Conservation (phyloP, 1,140 invertebrate genomes). For the Bicyclus anynana region DNA sequence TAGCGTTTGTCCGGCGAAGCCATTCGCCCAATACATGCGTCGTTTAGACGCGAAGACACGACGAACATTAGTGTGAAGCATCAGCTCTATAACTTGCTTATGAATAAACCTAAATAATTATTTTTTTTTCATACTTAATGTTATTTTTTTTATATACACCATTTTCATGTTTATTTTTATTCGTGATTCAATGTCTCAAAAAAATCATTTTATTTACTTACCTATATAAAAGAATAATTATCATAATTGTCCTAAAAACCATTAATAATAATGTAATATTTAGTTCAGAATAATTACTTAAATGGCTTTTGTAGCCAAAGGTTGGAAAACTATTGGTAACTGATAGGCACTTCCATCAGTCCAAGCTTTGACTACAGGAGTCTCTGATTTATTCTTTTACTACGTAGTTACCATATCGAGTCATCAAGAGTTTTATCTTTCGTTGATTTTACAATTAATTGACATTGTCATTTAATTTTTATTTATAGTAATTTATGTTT, state of each 20-base stretch:
- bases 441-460: slow-evolving; percentile 9
- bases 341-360: no score
- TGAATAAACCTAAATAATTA: not conserved
- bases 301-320: no score
- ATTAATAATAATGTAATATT: no score
- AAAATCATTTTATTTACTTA: not conserved
- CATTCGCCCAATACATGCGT: no score
- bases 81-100: not conserved
- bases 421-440: slow-evolving; percentile 5
- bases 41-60: no score
- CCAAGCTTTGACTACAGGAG: no score
- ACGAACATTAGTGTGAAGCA: no score
- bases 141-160: not conserved
- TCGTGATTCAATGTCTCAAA: not conserved
- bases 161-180: not conserved
- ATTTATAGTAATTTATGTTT: not conserved
- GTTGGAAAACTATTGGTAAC: no score
- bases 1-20: no score
- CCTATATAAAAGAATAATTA: not conserved
- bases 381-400: not conserved
- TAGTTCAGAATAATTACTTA: no score
- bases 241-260: no score
- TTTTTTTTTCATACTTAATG: not conserved
- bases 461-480: not conserved
- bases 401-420: slow-evolving; percentile 3